Percentiles rank a stretch among this genome's conserved stretches.
phyloP scores from a whole-genome alignment of 1,140 invertebrate species.

The Pogonomyrmex barbatus region DNA sequence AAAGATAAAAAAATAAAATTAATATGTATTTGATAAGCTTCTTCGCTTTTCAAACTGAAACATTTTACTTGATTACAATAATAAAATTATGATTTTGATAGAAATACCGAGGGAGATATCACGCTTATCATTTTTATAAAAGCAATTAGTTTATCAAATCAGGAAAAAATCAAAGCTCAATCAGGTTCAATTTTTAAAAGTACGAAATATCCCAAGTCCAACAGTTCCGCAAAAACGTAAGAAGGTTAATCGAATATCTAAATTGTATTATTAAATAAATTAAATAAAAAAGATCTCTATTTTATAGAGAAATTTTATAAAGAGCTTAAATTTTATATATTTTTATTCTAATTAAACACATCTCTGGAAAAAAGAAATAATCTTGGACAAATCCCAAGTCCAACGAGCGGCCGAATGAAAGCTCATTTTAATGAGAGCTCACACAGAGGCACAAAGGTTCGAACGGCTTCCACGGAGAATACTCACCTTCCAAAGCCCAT shows the following conservation, averaged over 20 bases:
- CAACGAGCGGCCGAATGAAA: neutral
- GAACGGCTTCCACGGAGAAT: neutral
- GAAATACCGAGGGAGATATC: neutral
- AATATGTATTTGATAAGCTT: neutral
- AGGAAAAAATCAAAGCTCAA: neutral
- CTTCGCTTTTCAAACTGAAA: neutral
- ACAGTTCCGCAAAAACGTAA: neutral
- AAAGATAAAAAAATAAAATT: neutral
- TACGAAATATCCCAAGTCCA: too few relatives aligned
- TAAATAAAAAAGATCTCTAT: too few relatives aligned
- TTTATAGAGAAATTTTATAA: too few relatives aligned
- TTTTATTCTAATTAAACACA: neutral
- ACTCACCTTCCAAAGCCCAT: conserved; percentile 30
- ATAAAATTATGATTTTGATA: neutral
- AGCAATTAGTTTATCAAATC: neutral
- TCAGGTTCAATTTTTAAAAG: neutral
- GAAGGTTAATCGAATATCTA: neutral
- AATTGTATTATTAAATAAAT: neutral
- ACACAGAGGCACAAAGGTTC: neutral
- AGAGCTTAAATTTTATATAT: neutral
- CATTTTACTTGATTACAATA: neutral
- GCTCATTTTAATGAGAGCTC: neutral
- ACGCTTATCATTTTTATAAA: neutral
- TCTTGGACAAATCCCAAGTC: neutral
- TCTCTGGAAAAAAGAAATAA: neutral